phyloP scores from a whole-genome alignment of 2,113 vertebrate species.

The Rhadina sibilatrix region DNA sequence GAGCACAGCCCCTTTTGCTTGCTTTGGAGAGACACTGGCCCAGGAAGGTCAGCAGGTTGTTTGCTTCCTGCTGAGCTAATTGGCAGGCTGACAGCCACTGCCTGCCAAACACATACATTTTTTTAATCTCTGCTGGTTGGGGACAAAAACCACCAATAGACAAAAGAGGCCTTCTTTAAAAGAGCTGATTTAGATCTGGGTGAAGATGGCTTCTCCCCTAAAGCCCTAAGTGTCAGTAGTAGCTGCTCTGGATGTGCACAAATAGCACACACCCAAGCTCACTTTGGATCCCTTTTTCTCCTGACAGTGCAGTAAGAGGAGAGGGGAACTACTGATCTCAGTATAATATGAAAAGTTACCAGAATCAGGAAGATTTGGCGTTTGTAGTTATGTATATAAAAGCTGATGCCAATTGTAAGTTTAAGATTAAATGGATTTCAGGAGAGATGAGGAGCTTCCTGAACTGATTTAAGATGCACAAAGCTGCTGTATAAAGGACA shows the following conservation, averaged over 20 bases:
- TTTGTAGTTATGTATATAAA: not conserved
- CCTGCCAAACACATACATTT: slow-evolving; percentile 24
- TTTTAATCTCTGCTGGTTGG: slow-evolving; percentile 4
- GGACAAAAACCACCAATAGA: not conserved
- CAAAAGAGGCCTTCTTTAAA: not conserved
- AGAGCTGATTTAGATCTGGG: not conserved
- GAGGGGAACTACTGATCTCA: not conserved
- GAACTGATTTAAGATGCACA: not conserved
- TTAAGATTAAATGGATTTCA: not conserved
- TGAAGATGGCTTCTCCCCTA: not conserved
- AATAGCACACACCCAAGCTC: not conserved
- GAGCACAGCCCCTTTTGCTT: not conserved
- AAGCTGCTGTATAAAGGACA: not conserved
- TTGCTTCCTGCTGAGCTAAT: slow-evolving; percentile 41
- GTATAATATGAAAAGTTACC: not conserved
- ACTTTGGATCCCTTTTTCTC: not conserved
- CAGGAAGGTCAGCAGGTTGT: slow-evolving; percentile 35
- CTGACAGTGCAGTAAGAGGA: not conserved
- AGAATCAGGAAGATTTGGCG: not conserved
- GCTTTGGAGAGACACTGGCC: not conserved
- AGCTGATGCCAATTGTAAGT: not conserved
- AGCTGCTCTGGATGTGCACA: not conserved
- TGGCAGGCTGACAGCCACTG: slow-evolving; percentile 32
- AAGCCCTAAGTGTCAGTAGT: not conserved
- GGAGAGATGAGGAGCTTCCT: not conserved